Percentiles rank a stretch among this genome's conserved stretches.
These are phyloP conservation scores for Percopsis transmontana DNA, from an alignment of 2,113 vertebrate genomes.

Conservation along the genomic window DNA sequence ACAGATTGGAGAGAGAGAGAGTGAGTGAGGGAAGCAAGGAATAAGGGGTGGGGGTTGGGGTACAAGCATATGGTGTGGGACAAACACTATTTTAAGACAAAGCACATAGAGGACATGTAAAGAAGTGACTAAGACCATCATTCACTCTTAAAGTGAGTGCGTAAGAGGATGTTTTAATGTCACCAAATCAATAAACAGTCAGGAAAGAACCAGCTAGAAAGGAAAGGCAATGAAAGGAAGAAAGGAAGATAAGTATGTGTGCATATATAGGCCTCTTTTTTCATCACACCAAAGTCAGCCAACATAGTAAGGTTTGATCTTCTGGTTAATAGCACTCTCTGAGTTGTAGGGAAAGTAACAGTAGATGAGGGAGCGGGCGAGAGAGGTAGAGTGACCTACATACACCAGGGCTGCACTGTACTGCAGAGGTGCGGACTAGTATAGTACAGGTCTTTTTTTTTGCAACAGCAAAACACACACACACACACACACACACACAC, in stretches of 20 bases:
- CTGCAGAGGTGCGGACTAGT: conserved; percentile 56
- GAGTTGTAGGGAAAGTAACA: conserved; percentile 17
- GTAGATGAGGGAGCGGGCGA: conserved; percentile 15
- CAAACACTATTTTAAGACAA: conserved; percentile 23
- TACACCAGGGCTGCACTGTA: conserved; percentile 49
- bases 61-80: conserved; percentile 57
- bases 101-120: background rate
- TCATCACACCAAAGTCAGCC: no score
- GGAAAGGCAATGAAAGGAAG: no score
- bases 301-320: no score
- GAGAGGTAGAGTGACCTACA: conserved; percentile 64
- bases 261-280: no score
- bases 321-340: background rate
- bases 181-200: no score
- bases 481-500: background rate
- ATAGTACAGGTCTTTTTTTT: conserved; percentile 41
- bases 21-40: conserved; percentile 31
- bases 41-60: conserved; percentile 6
- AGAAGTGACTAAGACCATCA: background rate
- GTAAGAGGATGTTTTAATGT: conserved; percentile 13
- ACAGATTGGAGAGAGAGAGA: conserved; percentile 44
- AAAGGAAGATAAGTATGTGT: no score
- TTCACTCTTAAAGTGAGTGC: no score
- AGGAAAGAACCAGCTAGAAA: no score
- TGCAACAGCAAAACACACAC: conserved; percentile 14